Conservation (phyloP, 1,140 invertebrate genomes). For the Leptinotarsa defecta region DNA sequence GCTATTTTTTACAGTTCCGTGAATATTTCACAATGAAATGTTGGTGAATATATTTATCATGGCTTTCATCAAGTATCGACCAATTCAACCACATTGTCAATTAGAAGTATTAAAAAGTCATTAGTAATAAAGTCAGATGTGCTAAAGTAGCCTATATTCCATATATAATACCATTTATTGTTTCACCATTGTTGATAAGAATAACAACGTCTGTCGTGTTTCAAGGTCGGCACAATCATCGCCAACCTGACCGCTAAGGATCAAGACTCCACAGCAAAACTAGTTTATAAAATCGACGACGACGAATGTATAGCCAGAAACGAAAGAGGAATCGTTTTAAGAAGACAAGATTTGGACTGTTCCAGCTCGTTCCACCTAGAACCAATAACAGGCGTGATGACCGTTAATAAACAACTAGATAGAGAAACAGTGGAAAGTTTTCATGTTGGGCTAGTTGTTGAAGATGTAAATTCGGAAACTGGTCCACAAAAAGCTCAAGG, state of each 20-base stretch:
- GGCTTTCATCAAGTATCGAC: no score
- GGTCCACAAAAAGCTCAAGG: slow-evolving; percentile 74
- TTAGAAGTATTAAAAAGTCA: no score
- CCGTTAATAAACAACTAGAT: slow-evolving; percentile 71
- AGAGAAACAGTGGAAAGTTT: slow-evolving; percentile 83
- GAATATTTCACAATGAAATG: no score
- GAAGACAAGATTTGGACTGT: slow-evolving; percentile 73
- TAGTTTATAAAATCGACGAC: slow-evolving; percentile 75
- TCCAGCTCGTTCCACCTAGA: slow-evolving; percentile 75
- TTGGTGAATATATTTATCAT: no score
- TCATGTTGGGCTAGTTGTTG: slow-evolving; percentile 74
- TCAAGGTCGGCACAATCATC: slow-evolving; percentile 71
- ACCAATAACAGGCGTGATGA: slow-evolving; percentile 73
- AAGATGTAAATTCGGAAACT: slow-evolving; percentile 81
- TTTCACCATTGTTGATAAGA: background rate
- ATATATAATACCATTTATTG: no score
- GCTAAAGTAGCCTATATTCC: no score
- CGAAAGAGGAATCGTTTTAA: slow-evolving; percentile 76
- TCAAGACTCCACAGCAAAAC: slow-evolving; percentile 74
- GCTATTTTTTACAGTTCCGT: no score
- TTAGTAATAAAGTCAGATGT: no score
- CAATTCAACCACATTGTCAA: no score
- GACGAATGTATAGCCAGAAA: slow-evolving; percentile 75
- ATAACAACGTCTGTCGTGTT: background rate
- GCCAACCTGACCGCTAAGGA: slow-evolving; percentile 75